Evolutionary conservation across 2,113 vertebrate genomes (phyloP).

Genomic region (Piaya cayana): DNA sequence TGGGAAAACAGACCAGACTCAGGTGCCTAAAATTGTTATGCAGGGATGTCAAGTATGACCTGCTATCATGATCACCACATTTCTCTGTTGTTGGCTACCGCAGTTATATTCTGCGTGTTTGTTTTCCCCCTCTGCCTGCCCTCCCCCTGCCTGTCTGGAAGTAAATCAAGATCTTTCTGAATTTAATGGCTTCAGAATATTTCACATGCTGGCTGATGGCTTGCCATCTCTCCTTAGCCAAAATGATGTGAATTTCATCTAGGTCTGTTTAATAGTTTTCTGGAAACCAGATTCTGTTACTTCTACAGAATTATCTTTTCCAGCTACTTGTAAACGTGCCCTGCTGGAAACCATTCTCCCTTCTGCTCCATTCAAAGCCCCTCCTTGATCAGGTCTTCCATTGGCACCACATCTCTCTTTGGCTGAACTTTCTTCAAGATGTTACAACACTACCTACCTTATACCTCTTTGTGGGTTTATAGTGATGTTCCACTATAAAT

Average conservation of each 20-base stretch:
- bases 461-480: background rate
- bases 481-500: background rate
- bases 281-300: background rate
- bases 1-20: background rate
- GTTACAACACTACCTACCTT: background rate
- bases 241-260: background rate
- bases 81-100: background rate
- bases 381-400: background rate
- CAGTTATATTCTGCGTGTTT: background rate
- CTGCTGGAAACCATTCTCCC: background rate
- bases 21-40: background rate
- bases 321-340: background rate
- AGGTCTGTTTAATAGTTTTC: background rate
- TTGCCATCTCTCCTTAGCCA: background rate
- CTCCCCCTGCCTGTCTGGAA: background rate
- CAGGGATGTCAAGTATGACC: background rate
- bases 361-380: background rate
- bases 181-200: background rate
- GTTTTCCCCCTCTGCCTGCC: too few relatives aligned
- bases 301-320: too few relatives aligned
- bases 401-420: background rate
- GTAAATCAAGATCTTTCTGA: background rate
- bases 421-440: background rate
- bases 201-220: background rate
- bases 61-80: background rate